phyloP scores from a whole-genome alignment of 2,888 invertebrate species.

The Eupeodes luniger region DNA sequence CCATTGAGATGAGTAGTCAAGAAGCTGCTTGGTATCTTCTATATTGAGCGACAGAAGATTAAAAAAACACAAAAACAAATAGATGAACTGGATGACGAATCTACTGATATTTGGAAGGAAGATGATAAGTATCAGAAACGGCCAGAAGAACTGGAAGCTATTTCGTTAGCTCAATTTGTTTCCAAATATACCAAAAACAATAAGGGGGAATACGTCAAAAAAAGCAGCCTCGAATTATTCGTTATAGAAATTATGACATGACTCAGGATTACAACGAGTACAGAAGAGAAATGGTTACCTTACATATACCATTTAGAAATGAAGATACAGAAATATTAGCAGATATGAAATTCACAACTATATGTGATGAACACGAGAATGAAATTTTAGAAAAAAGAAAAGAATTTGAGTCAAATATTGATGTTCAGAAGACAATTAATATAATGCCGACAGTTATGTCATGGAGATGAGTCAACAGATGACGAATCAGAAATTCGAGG shows the following conservation, averaged over 20 bases:
- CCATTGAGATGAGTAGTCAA: conserved; percentile 81
- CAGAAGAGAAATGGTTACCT: conserved; percentile 80
- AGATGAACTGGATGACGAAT: no score
- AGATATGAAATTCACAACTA: no score
- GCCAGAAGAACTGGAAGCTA: conserved; percentile 79
- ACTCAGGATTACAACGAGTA: conserved; percentile 79
- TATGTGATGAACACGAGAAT: no score
- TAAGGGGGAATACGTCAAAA: conserved; percentile 45
- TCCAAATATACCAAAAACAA: conserved; percentile 78
- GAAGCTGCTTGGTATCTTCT: conserved; percentile 80
- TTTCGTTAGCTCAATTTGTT: conserved; percentile 82
- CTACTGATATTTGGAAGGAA: conserved; percentile 83
- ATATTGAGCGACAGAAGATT: no score
- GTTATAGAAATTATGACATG: conserved; percentile 82
- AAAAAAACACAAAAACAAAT: no score
- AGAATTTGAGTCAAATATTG: no score
- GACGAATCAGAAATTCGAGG: no score
- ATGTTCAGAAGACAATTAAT: no score
- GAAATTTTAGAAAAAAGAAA: no score
- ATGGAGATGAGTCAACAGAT: no score
- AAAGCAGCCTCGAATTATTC: conserved; percentile 79
- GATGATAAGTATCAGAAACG: conserved; percentile 83
- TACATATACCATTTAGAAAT: conserved; percentile 81
- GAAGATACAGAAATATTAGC: conserved; percentile 80
- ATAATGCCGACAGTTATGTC: no score